Evolutionary conservation across 2,113 vertebrate genomes (phyloP).

Genomic region (Prionailurus bengalensis): DNA sequence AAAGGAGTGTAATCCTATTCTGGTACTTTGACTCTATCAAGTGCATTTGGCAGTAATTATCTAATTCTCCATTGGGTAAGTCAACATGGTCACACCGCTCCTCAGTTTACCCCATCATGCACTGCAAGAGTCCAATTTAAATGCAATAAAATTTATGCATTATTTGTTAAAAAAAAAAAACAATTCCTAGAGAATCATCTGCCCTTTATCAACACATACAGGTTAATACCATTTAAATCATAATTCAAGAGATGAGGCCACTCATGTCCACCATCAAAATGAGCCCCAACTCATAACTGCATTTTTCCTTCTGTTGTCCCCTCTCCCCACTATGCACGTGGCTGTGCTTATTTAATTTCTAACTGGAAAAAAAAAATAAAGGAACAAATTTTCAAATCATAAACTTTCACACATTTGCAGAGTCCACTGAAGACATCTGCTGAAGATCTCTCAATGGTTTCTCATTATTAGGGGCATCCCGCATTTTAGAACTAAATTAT

Average conservation of each 20-base stretch:
- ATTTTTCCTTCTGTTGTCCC: background rate
- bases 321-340: background rate
- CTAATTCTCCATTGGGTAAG: background rate
- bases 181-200: background rate
- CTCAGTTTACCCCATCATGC: background rate
- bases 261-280: background rate
- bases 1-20: background rate
- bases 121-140: background rate
- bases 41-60: conserved; percentile 16
- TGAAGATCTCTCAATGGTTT: conserved; percentile 54
- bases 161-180: background rate
- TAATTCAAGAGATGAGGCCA: background rate
- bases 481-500: conserved; percentile 80
- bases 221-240: background rate
- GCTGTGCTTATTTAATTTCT: conserved; percentile 28
- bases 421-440: conserved; percentile 61
- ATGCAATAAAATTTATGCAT: background rate
- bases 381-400: background rate
- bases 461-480: conserved; percentile 72
- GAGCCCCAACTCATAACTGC: background rate
- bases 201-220: background rate
- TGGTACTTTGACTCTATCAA: background rate
- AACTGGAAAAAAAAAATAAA: conserved; percentile 53
- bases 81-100: background rate
- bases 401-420: conserved; percentile 31